A percentile compares a stretch with the other conserved stretches of the same genome.
These are phyloP conservation scores for Platorchestia sp. DNA, from an alignment of 1,140 invertebrate genomes.

Conservation along the genomic window DNA sequence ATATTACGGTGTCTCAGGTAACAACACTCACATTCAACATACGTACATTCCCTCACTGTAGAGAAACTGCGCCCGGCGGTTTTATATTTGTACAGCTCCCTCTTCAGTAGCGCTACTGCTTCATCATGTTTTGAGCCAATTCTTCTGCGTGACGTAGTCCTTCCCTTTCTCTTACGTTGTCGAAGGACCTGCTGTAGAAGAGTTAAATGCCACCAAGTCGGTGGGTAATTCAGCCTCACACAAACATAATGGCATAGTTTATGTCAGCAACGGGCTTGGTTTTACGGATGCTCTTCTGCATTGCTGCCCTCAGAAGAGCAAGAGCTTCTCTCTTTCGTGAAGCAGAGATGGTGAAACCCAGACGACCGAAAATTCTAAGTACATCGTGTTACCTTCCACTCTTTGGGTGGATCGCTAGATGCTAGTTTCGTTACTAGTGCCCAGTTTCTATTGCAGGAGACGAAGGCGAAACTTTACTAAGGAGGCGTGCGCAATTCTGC, in stretches of 20 bases:
- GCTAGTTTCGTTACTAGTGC: conserved; percentile 63
- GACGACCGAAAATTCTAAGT: neutral
- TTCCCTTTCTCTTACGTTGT: neutral
- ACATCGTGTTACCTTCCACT: neutral
- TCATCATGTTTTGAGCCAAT: neutral
- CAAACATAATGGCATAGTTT: neutral
- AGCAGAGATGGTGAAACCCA: neutral
- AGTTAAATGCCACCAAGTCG: neutral
- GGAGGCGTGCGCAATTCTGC: conserved; percentile 99
- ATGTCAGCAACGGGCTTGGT: neutral
- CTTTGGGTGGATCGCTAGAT: conserved; percentile 4
- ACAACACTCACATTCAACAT: conserved; percentile 60
- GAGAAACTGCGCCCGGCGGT: neutral
- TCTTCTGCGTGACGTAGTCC: conserved; percentile 6
- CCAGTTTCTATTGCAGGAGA: conserved; percentile 77
- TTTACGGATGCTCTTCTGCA: neutral
- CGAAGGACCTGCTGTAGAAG: neutral
- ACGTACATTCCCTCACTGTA: conserved; percentile 17
- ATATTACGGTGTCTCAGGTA: conserved; percentile 80
- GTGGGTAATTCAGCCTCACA: neutral
- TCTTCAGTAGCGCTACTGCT: neutral
- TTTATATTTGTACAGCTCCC: conserved; percentile 22
- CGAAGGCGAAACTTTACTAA: conserved; percentile 99
- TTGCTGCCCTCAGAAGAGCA: conserved; percentile 19
- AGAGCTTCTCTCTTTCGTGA: conserved; percentile 30